Evolutionary conservation across 2,113 vertebrate species (phyloP), one percentile per base, ranked within the genome.

Genomic region (Irena cyanogastra): DNA sequence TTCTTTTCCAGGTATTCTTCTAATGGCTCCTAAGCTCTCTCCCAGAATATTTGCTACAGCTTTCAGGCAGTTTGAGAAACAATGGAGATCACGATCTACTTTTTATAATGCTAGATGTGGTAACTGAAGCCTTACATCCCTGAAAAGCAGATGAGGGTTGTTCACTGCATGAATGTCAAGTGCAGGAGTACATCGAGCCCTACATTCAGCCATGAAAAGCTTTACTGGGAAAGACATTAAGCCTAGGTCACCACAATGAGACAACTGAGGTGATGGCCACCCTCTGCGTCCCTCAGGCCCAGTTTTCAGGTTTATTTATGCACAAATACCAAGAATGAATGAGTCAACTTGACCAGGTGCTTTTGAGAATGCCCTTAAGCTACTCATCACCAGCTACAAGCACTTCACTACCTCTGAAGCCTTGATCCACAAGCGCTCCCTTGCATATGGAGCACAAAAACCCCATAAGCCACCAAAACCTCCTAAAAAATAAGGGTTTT

Each of bases 1-100:
- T 72, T 89, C 90, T 94, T 80, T 94, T 90, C 88, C 89, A 96
- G 79, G 71, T 96, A 83, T 90, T 92, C 35, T 90, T 80, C 45
- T 86, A 86, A 72, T 8, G 42, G 37, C 6, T 92, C 54, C 59
- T 59, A 81, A 86, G 68, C 30, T 59, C 33, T 83, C 26, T 31
- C 82, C 42, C 80, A 15, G 75, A 66, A 45, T 54, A 82, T 19
- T 90, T 93, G 50, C 64, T 76, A 64, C 20, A 41, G 56, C 42
- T 91, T 89, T 94, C 84, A 89, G 45, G 50, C 83, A 78, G 52
- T 44, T 71, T 63, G 50, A 72, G 92, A 82, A 94, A 87, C 84
- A 90, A 72, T 72, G 70, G 70, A 76, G 82, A 72, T 44, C 10
- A 9, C 16, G 1, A 91, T 68, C 64, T 75, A 41, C 26, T 76